phyloP scores from a whole-genome alignment of 1,140 invertebrate genomes.

The Papilio xuthus region DNA sequence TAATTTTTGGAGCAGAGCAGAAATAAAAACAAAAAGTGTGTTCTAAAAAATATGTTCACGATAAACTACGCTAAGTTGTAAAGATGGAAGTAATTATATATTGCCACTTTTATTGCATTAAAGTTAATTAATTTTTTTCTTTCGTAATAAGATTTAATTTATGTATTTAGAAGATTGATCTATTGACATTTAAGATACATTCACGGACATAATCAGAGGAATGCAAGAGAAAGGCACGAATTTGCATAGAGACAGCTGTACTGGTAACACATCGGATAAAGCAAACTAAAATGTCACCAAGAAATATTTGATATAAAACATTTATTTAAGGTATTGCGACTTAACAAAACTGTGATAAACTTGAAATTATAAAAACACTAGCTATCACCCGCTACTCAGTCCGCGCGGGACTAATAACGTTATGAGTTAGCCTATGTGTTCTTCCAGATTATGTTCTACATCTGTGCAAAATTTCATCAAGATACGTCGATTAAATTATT shows the following conservation, averaged over 20 bases:
- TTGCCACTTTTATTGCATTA: background rate
- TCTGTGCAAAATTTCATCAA: too few species aligned
- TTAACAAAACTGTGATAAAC: too few species aligned
- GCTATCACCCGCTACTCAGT: too few species aligned
- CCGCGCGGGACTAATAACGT: too few species aligned
- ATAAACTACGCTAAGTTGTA: background rate
- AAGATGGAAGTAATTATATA: background rate
- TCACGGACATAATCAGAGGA: background rate
- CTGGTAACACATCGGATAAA: background rate
- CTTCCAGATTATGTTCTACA: too few species aligned
- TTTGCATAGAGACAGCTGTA: background rate
- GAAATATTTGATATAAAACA: too few species aligned
- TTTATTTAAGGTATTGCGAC: too few species aligned
- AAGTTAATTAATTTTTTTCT: background rate
- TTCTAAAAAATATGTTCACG: background rate
- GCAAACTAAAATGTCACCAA: too few species aligned
- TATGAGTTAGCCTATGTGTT: too few species aligned
- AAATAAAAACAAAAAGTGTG: background rate
- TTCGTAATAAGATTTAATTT: background rate
- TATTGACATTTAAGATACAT: conserved; percentile 2
- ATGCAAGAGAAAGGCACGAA: background rate
- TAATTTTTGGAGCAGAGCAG: background rate
- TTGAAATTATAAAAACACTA: too few species aligned
- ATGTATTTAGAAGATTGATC: conserved; percentile 12
- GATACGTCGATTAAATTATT: too few species aligned